Base-by-base conservation (phyloP, 2,888 invertebrate species). In the Marronus borbonicus region DNA sequence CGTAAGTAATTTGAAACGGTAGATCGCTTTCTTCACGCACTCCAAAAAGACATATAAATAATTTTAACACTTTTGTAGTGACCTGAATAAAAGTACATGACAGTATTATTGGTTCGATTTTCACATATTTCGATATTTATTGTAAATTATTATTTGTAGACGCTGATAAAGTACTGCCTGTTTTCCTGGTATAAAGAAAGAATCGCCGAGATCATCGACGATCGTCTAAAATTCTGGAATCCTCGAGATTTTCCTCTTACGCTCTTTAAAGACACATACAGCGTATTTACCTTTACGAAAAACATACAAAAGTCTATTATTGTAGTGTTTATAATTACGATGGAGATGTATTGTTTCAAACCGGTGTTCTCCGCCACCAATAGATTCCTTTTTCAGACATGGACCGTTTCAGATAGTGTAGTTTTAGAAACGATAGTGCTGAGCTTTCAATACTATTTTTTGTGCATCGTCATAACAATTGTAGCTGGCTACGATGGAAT, bases 401-500 rank as follows among this genome's bases (percentile, higher is more conserved):
- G 65, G 28, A 64, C 62, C n/a, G 44, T 62, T 14, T 49, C 10
- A n/a, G 31, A 60, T 17, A 50, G 24, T 1, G n/a, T 64, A 65
- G 20, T 76, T 28, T 65, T 64, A 1, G 65, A 76, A 36, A 31
- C n/a, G 12, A n/a, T 65, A 14, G 64, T 64, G 12, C 49, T 76
- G n/a, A 50, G n/a, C 44, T 76, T 64, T 10, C 64, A 64, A 7
- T 76, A 76, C 44, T 64, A 76, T 31, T 76, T 76, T 14, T 31
- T 76, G 4, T 62, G 50, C 10, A 64, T 76, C 12, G 76, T 44
- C 7, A 64, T 65, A 62, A 50, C 68, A 17, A 55, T 66, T 24
- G 66, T 68, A 12, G 58, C 65, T 24, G 76, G 68, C 3, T 76
- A 69, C 12, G 76, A 76, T 58, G 65, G 66, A n/a, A 39, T 76